Base-by-base conservation (phyloP, 2,113 vertebrate genomes). In the Pavo muticus region DNA sequence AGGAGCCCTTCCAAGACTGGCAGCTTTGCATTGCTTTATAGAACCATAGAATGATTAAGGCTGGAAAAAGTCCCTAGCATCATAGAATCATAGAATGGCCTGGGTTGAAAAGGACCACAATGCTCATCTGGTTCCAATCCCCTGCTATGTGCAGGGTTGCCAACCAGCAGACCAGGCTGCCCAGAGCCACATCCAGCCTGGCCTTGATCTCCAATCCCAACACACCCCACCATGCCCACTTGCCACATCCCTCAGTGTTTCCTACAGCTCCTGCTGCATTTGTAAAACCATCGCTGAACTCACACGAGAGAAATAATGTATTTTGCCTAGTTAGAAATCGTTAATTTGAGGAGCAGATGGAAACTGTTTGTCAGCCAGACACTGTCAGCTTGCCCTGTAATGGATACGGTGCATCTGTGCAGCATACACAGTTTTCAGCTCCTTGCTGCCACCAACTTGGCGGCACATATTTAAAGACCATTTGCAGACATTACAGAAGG, bases 391-490 rank as follows among this genome's bases (percentile, higher is more conserved):
- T 59, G 39, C 73, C 50, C 69, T 84, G 48, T 79, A 59, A 94
- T 48, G 78, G 65, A 4, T 8, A 20, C 48, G 2, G n/a, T 29
- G 42, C 68, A 60, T 21, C 73, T 52, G 25, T 50, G 44, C 4
- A 27, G 27, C 4, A 5, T 1, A 11, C 19, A 13, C 9, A 9
- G 44, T 20, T 79, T 78, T 35, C 56, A 23, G 47, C 56, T 64
- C 44, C 42, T 27, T 40, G 20, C 20, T 32, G 16, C 78, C 5
- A 2, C 1, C 2, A 39, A 14, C 68, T 63, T 45, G 14, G 37
- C 14, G 14, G 35, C 39, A 8, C 0, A 1, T 32, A 39, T 64
- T 78, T 59, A 24, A 79, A 40, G 42, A 50, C 11, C 0, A 0
- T 50, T 68, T 7, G 16, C 65, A 44, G 29, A 32, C 48, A 15